Base-by-base conservation (phyloP, 1,140 invertebrate genomes). In the Drosophila saltans region DNA sequence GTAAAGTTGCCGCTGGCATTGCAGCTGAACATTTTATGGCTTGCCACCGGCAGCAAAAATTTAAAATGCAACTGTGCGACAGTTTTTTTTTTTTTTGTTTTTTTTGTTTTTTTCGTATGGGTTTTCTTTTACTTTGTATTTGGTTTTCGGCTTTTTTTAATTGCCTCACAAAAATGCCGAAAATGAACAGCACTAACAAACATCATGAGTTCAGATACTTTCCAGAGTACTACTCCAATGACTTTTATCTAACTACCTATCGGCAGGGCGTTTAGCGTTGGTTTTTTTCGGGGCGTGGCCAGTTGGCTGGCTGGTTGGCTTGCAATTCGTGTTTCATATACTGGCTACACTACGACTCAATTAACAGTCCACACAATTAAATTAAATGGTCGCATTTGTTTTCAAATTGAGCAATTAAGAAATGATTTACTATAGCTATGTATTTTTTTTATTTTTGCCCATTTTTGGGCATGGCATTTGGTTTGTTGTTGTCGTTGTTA, bases 341-440 rank as follows among this genome's bases (percentile, higher is more conserved):
- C 8, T 24, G 48, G 26, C 56, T 33, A 39, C 33, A 76, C 64
- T 80, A 80, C 77, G 77, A 80, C 77, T 80, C 74, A 80, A 80
- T 80, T 80, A 80, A 80, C 68, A 72, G 60, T 58, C 68, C 73
- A 75, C 73, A 79, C 76, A 79, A 79, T 79, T 79, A 79, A 79
- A 79, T 79, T 79, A 79, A 79, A 79, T 76, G 76, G 69, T 76
- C 76, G 73, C 76, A 79, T 79, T 79, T 79, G 76, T 79, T 79
- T 79, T 79, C 69, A 79, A 79, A 79, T 79, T 79, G 76, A 79
- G 73, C 76, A 79, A 79, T 79, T 79, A 79, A 79, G 73, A 79
- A 79, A 79, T 79, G 76, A 79, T 76, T 79, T 79, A 79, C 69
- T 65, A 62, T 52, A 52, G 45, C 45, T 52, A 52, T 21, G 59